These are phyloP conservation scores for Rhagophthalmus giganteus DNA, from an alignment of 2,888 invertebrate species.

Conservation along the genomic window DNA sequence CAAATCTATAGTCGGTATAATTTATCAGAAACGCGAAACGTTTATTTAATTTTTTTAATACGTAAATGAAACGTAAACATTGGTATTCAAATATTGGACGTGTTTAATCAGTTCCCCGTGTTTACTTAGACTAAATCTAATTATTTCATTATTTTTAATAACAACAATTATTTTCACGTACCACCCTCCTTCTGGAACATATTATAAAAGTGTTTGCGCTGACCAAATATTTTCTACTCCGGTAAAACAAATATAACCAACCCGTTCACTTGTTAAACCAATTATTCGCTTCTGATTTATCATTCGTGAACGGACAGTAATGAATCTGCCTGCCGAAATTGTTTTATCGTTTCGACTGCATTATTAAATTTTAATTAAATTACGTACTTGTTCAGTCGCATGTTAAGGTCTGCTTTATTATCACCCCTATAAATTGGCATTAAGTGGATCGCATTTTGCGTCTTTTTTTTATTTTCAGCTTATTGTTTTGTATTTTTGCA, in stretches of 20 bases:
- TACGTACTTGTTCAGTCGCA: constrained; percentile 11
- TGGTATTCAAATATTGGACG: no score
- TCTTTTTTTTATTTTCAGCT: neutral
- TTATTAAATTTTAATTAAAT: constrained; percentile 33
- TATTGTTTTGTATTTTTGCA: neutral
- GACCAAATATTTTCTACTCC: constrained; percentile 14
- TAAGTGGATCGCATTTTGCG: constrained; percentile 2
- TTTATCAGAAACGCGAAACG: no score
- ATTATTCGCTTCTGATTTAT: constrained; percentile 44
- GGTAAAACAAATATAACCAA: constrained; percentile 14
- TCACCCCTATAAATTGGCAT: constrained; percentile 7
- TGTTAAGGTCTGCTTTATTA: constrained; percentile 6
- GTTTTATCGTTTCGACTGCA: constrained; percentile 21
- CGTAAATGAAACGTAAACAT: no score
- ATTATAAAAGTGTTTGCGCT: constrained; percentile 15
- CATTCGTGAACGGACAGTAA: constrained; percentile 41
- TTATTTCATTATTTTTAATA: constrained; percentile 9
- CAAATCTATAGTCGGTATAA: no score
- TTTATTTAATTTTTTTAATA: no score
- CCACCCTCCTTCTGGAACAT: constrained; percentile 7
- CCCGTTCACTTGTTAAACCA: constrained; percentile 38
- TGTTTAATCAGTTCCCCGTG: no score
- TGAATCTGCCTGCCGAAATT: constrained; percentile 37
- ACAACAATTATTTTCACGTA: constrained; percentile 2
- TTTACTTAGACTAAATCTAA: constrained; percentile 1